Evolutionary conservation across 2,797 vertebrate species (phyloP).

Genomic region (Pteronotus mesoamericanus): DNA sequence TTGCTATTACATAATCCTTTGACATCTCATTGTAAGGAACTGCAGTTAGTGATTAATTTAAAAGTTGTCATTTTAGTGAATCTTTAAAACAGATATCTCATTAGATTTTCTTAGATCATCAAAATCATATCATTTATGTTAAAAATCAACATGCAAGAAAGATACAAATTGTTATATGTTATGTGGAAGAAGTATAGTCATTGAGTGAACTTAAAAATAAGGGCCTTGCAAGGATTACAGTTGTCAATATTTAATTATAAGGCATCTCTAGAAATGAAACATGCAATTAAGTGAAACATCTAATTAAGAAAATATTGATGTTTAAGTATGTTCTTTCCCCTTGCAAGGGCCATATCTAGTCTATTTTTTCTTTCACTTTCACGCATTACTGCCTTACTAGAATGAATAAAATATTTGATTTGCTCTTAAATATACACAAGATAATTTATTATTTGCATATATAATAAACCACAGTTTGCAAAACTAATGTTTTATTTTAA

Average conservation of each 20-base stretch:
- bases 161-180: not conserved
- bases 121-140: not conserved
- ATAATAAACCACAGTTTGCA: not conserved
- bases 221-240: conserved; percentile 43
- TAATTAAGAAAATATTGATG: conserved; percentile 82
- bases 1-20: not conserved
- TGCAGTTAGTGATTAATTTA: not conserved
- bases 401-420: conserved; percentile 78
- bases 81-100: not conserved
- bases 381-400: conserved; percentile 53
- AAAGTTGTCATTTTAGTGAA: not conserved
- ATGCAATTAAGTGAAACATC: conserved; percentile 79
- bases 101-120: not conserved
- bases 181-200: conserved; percentile 41
- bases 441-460: not conserved
- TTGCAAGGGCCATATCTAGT: conserved; percentile 69
- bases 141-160: not conserved
- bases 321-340: conserved; percentile 74
- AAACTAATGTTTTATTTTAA: not conserved
- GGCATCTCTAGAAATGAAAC: conserved; percentile 57
- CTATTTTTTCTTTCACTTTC: conserved; percentile 68
- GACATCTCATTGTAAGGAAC: not conserved
- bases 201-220: conserved; percentile 66
- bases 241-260: conserved; percentile 81
- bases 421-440: conserved; percentile 36